These are phyloP conservation scores for Hirtodrosophila trivittata DNA, from an alignment of 2,888 invertebrate species.

Conservation along the genomic window DNA sequence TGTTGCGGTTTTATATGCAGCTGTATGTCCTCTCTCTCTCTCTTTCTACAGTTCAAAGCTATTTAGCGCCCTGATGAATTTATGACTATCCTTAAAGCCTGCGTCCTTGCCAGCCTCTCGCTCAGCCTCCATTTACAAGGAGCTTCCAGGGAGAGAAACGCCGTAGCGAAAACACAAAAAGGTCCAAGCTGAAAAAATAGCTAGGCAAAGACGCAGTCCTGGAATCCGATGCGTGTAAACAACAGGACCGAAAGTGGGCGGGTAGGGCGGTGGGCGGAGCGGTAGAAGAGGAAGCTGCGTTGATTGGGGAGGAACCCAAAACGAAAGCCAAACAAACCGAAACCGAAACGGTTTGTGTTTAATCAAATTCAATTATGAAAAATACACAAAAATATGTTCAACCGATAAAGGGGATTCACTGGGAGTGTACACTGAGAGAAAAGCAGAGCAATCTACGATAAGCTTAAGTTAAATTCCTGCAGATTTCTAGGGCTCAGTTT, in stretches of 20 bases:
- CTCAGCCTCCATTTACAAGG: conserved; percentile 19
- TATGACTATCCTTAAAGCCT: conserved; percentile 50
- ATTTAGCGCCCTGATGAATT: conserved; percentile 72
- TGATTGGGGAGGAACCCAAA: conserved; percentile 37
- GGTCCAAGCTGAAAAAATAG: too few species aligned
- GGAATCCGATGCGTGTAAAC: conserved; percentile 59
- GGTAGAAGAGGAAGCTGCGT: conserved; percentile 2
- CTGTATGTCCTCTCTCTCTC: conserved; percentile 24
- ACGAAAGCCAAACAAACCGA: conserved; percentile 49
- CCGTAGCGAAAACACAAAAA: neutral
- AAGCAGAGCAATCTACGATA: neutral
- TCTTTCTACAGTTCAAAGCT: conserved; percentile 49
- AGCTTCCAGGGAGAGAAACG: neutral
- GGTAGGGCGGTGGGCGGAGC: neutral
- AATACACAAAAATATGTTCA: conserved; percentile 42
- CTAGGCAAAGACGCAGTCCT: conserved; percentile 11
- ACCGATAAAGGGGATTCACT: neutral
- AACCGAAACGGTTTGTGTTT: conserved; percentile 54
- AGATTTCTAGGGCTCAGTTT: too few species aligned
- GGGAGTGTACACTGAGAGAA: conserved; percentile 15
- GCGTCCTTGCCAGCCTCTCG: conserved; percentile 10
- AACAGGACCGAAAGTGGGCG: neutral
- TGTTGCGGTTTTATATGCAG: conserved; percentile 55
- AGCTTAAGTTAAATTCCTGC: too few species aligned
- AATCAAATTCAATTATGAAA: conserved; percentile 73